Conservation (phyloP, 2,888 invertebrate genomes). For the Noctua janthina region DNA sequence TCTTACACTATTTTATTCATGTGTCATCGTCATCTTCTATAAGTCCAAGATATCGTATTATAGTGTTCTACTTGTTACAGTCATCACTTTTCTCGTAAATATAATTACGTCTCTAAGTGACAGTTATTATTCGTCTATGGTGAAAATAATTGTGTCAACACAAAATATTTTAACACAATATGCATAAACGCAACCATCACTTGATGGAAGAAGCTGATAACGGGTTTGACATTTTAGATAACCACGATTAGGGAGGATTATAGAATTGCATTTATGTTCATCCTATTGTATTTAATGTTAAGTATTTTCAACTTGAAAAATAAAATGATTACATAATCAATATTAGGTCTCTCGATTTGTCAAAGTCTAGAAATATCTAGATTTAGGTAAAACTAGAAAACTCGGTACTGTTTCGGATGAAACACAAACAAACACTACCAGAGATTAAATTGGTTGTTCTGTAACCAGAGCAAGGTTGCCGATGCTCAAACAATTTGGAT, state of each 20-base stretch:
- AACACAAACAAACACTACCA: constrained; percentile 36
- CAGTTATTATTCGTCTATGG: not conserved
- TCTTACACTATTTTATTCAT: not conserved
- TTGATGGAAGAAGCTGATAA: not conserved
- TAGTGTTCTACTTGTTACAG: not conserved
- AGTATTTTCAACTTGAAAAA: not conserved
- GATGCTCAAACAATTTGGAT: constrained; percentile 54
- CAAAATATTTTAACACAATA: not conserved
- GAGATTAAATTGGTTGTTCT: constrained; percentile 35
- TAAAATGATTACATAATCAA: not conserved
- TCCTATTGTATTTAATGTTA: not conserved
- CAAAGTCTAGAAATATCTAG: not conserved
- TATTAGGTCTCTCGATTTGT: not conserved
- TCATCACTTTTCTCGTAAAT: not conserved
- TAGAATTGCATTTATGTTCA: not conserved
- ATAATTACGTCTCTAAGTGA: not conserved
- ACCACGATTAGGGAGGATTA: not conserved
- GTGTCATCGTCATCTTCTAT: not conserved
- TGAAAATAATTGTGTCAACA: not conserved
- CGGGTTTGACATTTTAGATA: not conserved
- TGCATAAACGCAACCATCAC: not conserved
- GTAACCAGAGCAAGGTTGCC: constrained; percentile 57
- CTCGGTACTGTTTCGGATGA: not conserved
- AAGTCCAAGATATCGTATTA: not conserved
- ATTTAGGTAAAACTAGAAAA: not conserved